Evolutionary conservation across 2,888 invertebrate genomes (phyloP).

Genomic region (Apamea anceps): DNA sequence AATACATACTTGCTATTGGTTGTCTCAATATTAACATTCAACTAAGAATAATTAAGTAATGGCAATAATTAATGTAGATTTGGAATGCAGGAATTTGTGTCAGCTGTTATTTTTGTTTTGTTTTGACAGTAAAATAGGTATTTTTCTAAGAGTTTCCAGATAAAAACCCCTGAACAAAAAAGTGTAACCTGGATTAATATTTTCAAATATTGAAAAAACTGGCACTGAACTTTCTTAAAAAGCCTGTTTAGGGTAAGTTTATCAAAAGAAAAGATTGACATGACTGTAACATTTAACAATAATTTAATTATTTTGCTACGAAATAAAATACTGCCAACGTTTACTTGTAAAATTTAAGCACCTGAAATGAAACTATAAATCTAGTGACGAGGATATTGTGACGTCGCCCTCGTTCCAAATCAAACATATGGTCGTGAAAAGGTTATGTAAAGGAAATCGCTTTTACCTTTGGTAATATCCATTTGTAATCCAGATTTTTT

Average conservation of each 20-base stretch:
- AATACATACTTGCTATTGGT: neutral
- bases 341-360: neutral
- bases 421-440: slow-evolving; percentile 79
- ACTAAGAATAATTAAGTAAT: neutral
- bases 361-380: slow-evolving; percentile 9
- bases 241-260: neutral
- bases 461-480: slow-evolving; percentile 84
- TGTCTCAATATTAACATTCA: slow-evolving; percentile 3
- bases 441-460: slow-evolving; percentile 76
- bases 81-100: slow-evolving; percentile 1
- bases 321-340: neutral
- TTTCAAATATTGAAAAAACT: neutral
- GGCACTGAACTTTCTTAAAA: too few species aligned
- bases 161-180: neutral
- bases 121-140: neutral
- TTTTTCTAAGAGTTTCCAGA: neutral
- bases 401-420: slow-evolving; percentile 79
- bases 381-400: slow-evolving; percentile 63
- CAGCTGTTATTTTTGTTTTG: slow-evolving; percentile 6
- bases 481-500: slow-evolving; percentile 77
- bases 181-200: neutral
- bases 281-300: neutral
- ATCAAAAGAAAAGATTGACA: neutral
- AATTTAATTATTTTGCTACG: neutral
- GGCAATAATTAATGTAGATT: neutral